Conservation (phyloP, 2,797 vertebrate genomes). For the Masticophis lateralis region DNA sequence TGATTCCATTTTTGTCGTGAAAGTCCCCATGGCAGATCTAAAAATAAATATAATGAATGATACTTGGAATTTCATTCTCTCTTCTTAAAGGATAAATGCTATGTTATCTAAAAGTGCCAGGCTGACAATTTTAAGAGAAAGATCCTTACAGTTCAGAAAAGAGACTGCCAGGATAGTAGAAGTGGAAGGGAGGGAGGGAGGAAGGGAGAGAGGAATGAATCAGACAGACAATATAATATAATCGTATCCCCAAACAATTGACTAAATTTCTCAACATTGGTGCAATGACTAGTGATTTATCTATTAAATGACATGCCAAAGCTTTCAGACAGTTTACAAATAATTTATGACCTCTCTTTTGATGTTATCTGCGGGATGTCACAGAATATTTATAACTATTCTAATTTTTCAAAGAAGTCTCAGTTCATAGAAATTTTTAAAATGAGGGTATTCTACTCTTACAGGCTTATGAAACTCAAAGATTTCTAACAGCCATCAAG, state of each 20-base stretch:
- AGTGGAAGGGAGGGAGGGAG: no score
- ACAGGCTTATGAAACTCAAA: background rate
- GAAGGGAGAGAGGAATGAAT: background rate
- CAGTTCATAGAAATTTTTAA: background rate
- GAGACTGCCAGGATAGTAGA: background rate
- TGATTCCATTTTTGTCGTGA: conserved; percentile 7
- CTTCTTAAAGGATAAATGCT: conserved; percentile 27
- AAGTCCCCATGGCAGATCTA: conserved; percentile 13
- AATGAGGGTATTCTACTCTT: background rate
- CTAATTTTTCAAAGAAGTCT: background rate
- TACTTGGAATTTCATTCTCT: background rate
- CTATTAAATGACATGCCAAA: background rate
- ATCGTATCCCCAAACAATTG: background rate
- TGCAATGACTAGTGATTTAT: background rate
- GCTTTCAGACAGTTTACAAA: background rate
- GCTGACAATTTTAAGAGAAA: background rate
- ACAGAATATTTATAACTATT: background rate
- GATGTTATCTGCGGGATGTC: background rate
- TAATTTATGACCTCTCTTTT: background rate
- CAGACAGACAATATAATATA: background rate
- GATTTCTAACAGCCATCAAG: background rate
- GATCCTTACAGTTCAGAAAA: background rate
- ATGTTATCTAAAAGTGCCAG: background rate
- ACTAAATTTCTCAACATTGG: background rate
- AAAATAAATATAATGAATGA: background rate